Evolutionary conservation across 2,113 vertebrate genomes (phyloP), one percentile per base, ranked within the genome.

Genomic region (Lethenteron reissneri): DNA sequence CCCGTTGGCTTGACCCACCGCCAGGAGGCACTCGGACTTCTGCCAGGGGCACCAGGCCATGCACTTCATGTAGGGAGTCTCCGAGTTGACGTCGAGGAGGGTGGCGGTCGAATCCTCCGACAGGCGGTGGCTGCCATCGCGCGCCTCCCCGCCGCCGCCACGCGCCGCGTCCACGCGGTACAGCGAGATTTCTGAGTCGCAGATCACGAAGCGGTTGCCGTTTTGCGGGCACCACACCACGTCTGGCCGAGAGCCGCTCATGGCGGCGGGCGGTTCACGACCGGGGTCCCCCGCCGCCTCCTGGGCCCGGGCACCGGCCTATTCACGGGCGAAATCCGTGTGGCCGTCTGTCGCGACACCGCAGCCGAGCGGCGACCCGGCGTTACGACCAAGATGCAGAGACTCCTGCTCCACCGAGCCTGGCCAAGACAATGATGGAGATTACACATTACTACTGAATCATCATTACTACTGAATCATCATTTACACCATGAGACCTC

Each of bases 41-140:
- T 89, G 95, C 10, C 64, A 17, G 1, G 94, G 92, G 77, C 94
- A 99, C 94, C 94, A 99, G 56, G 94, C 91, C 75, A 95, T 90
- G n/a, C 94, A 99, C 81, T 99, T 99, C 91, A 99, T 95, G 70
- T 97, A 99, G 0, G 94, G 91, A 0, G 94, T 95, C 69, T 99
- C 94, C 0, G 94, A 96, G 75, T 97, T 99, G 70, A 99, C 94
- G 15, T 92, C 90, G 2, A 99, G 75, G 1, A 99, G 78, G 0
- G 89, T 99, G 7, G 92, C 94, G 1, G 90, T 85, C 0, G 90
- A 91, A 77, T 95, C 88, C 70, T 91, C 86, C 0, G 94, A 99
- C 8, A 99, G 75, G 0, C 86, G 83, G 41, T 96, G 78, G 8
- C 87, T 85, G 12, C 92, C 91, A 0, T 87, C 86, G 78, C 89